Evolutionary conservation across 2,888 invertebrate species (phyloP).

Genomic region (Leuctra nigra): DNA sequence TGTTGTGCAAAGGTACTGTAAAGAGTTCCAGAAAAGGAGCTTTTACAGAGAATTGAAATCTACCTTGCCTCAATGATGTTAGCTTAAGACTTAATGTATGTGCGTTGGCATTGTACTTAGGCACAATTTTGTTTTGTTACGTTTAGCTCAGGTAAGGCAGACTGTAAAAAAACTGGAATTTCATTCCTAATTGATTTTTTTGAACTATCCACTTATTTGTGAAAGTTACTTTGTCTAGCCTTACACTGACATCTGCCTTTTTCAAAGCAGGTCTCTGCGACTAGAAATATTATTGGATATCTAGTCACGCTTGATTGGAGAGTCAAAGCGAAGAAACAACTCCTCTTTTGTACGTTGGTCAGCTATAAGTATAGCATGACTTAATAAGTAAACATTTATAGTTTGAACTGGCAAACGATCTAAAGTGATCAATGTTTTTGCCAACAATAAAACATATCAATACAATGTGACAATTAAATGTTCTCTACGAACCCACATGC

Average conservation of each 20-base stretch:
- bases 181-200: no score
- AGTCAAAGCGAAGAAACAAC: not conserved
- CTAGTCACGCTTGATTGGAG: not conserved
- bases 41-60: not conserved
- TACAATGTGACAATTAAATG: conserved; percentile 21
- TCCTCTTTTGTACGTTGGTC: not conserved
- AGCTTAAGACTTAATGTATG: no score
- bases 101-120: no score
- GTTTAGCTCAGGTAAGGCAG: no score
- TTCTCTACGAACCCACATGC: conserved; percentile 14
- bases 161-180: no score
- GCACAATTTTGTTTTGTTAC: no score
- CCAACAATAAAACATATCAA: conserved; percentile 27
- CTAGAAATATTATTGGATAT: not conserved
- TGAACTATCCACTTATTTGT: no score
- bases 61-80: no score
- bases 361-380: no score
- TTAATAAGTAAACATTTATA: not conserved
- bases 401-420: not conserved
- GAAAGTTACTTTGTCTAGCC: no score
- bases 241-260: no score
- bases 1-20: not conserved
- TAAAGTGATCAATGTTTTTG: conserved; percentile 17
- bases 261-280: not conserved
- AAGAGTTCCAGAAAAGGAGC: no score